A percentile compares a stretch with the other conserved stretches of the same genome.
These are phyloP conservation scores for Epiblema foenella DNA, from an alignment of 2,888 invertebrate genomes.

Conservation along the genomic window DNA sequence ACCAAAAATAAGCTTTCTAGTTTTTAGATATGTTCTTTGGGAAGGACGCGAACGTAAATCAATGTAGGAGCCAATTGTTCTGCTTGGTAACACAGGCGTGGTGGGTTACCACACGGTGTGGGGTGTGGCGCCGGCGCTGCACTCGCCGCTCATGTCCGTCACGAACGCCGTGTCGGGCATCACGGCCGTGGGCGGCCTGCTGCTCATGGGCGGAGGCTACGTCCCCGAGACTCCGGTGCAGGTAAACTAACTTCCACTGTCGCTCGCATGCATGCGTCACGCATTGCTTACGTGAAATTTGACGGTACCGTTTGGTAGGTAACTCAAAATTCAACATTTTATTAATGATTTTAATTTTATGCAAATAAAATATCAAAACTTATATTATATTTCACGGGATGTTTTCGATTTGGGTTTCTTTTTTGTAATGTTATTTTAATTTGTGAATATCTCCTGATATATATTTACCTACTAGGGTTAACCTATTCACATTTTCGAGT, in stretches of 20 bases:
- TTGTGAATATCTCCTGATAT: no score
- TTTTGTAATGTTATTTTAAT: no score
- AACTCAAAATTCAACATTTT: background rate
- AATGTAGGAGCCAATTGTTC: background rate
- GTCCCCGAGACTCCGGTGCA: conserved; percentile 90
- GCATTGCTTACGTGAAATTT: background rate
- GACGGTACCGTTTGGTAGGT: background rate
- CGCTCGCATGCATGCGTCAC: background rate
- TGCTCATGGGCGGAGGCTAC: conserved; percentile 93
- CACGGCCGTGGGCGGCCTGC: conserved; percentile 95
- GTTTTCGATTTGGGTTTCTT: no score
- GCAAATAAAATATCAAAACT: no score
- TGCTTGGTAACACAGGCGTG: conserved; percentile 79
- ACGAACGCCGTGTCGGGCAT: conserved; percentile 97
- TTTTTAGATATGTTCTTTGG: no score
- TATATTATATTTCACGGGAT: no score
- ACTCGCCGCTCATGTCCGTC: conserved; percentile 96
- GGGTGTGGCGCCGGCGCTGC: conserved; percentile 95
- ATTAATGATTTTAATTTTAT: background rate
- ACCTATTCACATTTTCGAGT: no score
- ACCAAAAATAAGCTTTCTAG: no score
- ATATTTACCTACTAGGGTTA: no score
- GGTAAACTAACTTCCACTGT: conserved; percentile 65
- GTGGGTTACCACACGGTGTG: conserved; percentile 96
- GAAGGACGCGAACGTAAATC: no score